Evolutionary conservation across 2,888 invertebrate species (phyloP), one percentile per base, ranked within the genome.

Genomic region (Eupithecia exiguata): DNA sequence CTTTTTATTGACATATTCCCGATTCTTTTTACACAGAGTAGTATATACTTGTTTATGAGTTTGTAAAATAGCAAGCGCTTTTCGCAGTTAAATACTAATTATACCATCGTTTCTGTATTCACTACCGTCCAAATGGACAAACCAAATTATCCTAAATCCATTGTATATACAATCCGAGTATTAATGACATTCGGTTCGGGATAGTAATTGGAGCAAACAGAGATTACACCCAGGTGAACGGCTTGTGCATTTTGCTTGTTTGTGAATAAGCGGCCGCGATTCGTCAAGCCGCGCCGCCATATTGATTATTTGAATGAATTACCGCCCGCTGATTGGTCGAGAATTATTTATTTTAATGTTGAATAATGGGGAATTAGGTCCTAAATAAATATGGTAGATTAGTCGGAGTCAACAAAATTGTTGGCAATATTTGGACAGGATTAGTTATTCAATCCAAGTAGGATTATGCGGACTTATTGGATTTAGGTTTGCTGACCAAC

Each of bases 141-240:
- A 58, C 14, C 62, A 35, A 35, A 35, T 65, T 65, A 30, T 7
- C 62, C 35, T 35, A 61, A 61, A 61, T 30, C 61, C 61, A 30
- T 16, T 14, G 58, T 58, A 67, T 46, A 43, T 61, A 53, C 21
- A 53, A 21, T 53, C 9, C 25, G 16, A 30, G 16, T 61, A 61
- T 30, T 43, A 67, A 67, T 21, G 53, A 53, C 53, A 53, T 53
- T 46, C 68, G 35, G 69, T 61, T 68, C 12, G n/a, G 43, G 21
- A 68, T 62, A 72, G 68, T 71, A 71, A 71, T 71, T 71, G 35
- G 16, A 65, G 58, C 61, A 62, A 72, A 72, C 68, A 72, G 38
- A 36, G 43, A 61, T n/a, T 43, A 61, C 25, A 49, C 25, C 10
- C 49, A 49, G 49, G 65, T 70, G 9, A 65, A 63, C 35, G 35